A percentile compares a stretch with the other conserved stretches of the same genome.
Evolutionary conservation across 2,888 invertebrate species (phyloP).

Genomic region (Gerosis bhagava): DNA sequence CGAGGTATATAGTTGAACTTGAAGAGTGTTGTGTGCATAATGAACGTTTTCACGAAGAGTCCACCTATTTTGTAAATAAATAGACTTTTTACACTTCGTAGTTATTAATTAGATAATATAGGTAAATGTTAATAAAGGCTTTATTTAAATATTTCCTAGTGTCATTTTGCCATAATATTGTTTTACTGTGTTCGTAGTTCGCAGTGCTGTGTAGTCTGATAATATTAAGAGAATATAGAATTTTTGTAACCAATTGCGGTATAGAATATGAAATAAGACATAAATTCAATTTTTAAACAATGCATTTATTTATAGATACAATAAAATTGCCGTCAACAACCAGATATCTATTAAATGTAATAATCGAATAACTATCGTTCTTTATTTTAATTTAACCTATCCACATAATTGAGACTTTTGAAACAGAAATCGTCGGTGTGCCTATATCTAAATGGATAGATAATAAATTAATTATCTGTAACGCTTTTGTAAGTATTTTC

Average conservation of each 20-base stretch:
- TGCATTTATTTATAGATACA: too few relatives aligned
- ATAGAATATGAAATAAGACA: slow-evolving; percentile 3
- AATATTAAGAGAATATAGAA: slow-evolving; percentile 17
- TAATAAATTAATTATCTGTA: too few relatives aligned
- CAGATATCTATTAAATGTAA: too few relatives aligned
- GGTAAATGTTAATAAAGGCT: slow-evolving; percentile 65
- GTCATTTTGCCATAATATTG: slow-evolving; percentile 63
- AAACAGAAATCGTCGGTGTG: too few relatives aligned
- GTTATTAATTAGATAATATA: slow-evolving; percentile 51
- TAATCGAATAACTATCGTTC: too few relatives aligned
- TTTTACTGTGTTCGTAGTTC: slow-evolving; percentile 25
- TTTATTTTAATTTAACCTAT: too few relatives aligned
- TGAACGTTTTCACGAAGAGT: slow-evolving; percentile 76
- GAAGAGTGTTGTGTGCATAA: slow-evolving; percentile 68
- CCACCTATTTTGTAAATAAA: slow-evolving; percentile 81
- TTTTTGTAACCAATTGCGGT: slow-evolving; percentile 12
- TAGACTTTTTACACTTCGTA: slow-evolving; percentile 75
- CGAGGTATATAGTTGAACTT: slow-evolving; percentile 37
- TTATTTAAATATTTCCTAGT: slow-evolving; percentile 64
- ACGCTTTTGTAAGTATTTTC: too few relatives aligned
- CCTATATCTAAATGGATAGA: too few relatives aligned
- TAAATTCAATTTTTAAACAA: too few relatives aligned
- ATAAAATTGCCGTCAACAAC: too few relatives aligned
- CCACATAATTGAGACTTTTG: too few relatives aligned
- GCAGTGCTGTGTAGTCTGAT: slow-evolving; percentile 26